Evolutionary conservation across 2,888 invertebrate species (phyloP).

Genomic region (Phania funesta): DNA sequence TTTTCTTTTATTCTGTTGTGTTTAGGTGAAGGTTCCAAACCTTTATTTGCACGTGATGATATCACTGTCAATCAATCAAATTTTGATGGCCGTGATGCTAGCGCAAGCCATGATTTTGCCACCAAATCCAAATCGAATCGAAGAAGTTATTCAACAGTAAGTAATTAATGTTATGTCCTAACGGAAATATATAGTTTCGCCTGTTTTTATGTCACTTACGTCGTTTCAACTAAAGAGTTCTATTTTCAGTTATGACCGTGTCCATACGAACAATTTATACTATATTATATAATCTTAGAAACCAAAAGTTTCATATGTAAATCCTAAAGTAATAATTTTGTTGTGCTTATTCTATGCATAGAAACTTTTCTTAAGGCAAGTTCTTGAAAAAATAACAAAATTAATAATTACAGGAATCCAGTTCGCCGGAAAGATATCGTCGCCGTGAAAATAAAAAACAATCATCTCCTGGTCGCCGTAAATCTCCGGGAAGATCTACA

Average conservation of each 20-base stretch:
- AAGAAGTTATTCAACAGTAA: constrained; percentile 55
- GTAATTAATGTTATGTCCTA: neutral
- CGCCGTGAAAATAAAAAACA: constrained; percentile 29
- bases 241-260: no score
- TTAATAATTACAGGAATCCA: constrained; percentile 53
- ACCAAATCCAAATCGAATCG: constrained; percentile 15
- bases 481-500: constrained; percentile 8
- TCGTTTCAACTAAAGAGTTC: no score
- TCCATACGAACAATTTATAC: no score
- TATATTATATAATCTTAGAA: no score
- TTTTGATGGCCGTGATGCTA: neutral
- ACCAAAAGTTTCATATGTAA: no score
- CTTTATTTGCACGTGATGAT: constrained; percentile 69
- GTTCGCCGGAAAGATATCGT: constrained; percentile 56
- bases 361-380: neutral
- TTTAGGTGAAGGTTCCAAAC: constrained; percentile 70
- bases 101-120: neutral
- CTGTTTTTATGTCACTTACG: no score
- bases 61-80: constrained; percentile 56
- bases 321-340: no score
- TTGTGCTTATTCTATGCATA: neutral
- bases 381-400: neutral
- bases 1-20: constrained; percentile 7
- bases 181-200: constrained; percentile 1
- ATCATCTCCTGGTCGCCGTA: constrained; percentile 8